phyloP scores from a whole-genome alignment of 2,888 invertebrate genomes.

The Encarsia formosa region DNA sequence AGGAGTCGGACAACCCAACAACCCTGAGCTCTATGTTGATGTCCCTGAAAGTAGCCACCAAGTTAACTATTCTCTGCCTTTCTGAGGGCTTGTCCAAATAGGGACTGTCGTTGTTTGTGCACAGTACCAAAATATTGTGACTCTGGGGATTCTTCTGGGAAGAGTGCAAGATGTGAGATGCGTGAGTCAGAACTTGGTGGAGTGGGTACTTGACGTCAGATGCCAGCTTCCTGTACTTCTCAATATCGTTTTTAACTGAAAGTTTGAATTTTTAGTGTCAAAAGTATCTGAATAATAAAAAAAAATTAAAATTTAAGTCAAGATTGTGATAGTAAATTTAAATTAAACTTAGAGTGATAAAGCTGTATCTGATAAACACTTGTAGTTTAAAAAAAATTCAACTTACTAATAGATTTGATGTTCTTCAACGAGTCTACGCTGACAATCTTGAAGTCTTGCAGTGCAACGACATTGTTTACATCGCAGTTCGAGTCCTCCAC shows the following conservation, averaged over 20 bases:
- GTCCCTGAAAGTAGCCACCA: slow-evolving; percentile 26
- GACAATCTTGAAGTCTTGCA: slow-evolving; percentile 24
- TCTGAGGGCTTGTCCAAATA: slow-evolving; percentile 5
- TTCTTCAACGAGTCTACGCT: slow-evolving; percentile 26
- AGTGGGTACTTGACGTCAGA: slow-evolving; percentile 19
- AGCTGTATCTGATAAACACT: no score
- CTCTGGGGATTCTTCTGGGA: slow-evolving; percentile 16
- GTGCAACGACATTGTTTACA: slow-evolving; percentile 25
- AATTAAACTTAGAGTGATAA: no score
- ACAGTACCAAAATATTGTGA: slow-evolving; percentile 26
- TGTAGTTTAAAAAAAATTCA: neutral
- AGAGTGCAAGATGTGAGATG: slow-evolving; percentile 18
- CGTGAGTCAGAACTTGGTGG: slow-evolving; percentile 26
- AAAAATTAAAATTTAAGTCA: slow-evolving; percentile 5
- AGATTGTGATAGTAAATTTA: slow-evolving; percentile 1
- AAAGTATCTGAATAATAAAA: neutral
- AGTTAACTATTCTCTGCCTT: slow-evolving; percentile 22
- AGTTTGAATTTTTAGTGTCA: neutral
- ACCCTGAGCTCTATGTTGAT: slow-evolving; percentile 25
- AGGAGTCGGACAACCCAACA: slow-evolving; percentile 24
- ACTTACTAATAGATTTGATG: slow-evolving; percentile 14
- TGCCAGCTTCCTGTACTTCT: slow-evolving; percentile 3
- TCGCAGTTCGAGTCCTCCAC: slow-evolving; percentile 24
- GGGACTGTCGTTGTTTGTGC: slow-evolving; percentile 31
- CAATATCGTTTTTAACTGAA: slow-evolving; percentile 7